Base-by-base conservation (phyloP, 2,113 vertebrate species). In the Centrocercus urophasianus region DNA sequence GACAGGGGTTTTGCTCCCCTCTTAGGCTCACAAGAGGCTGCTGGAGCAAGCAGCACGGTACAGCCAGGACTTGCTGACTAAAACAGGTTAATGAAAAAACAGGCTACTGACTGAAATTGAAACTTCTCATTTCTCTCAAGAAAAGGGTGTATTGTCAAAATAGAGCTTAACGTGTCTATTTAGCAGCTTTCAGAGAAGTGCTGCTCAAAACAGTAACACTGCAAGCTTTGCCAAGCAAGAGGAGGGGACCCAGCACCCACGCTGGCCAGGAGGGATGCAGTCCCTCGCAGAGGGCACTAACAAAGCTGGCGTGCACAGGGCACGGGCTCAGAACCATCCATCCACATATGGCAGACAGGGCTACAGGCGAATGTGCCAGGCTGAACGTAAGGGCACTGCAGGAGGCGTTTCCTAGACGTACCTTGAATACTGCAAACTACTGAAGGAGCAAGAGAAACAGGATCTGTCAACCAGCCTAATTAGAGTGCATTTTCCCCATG, bases 31-130 rank as follows among this genome's bases (percentile, higher is more conserved):
- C 0, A 6, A 78, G 86, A 5, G 2, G 65, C 90, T 77, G 79
- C 59, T n/a, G 67, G 63, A 81, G 64, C 86, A 83, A 61, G 25
- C 34, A 63, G 71, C 56, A 90, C 87, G 88, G 52, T 66, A 94
- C 95, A 93, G 81, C 85, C 84, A 92, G 0, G 83, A 89, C 90
- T 91, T 42, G 70, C 94, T 88, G 86, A 92, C 94, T 95, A 91
- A 95, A 96, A 95, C 72, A 96, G 95, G 91, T 94, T 93, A 91
- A 89, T 93, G 91, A 96, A 90, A 54, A 96, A 96, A 90, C 93
- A 94, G 75, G 93, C 86, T 73, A 72, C 66, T 95, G 94, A 96
- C 67, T 95, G 87, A 96, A 93, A 96, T 21, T 77, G 93, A 96
- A 95, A 96, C 91, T 91, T 83, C 91, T 85, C 50, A 43, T 95